Percentiles rank a stretch among this genome's conserved stretches.
phyloP scores from a whole-genome alignment of 2,888 invertebrate genomes.

The Metacarcinus magister region DNA sequence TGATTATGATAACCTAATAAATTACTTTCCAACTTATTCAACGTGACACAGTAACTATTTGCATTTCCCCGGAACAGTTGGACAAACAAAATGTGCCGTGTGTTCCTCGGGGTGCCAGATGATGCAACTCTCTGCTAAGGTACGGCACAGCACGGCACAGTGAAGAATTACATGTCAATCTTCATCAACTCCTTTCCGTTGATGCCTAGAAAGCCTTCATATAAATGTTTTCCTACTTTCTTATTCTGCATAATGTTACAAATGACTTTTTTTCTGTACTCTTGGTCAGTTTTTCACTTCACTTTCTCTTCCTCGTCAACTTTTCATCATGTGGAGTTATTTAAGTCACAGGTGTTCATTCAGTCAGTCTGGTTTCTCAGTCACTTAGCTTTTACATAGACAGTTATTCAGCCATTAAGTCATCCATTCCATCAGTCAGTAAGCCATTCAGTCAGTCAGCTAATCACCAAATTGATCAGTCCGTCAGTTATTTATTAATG shows the following conservation, averaged over 20 bases:
- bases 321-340: too few species aligned
- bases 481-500: neutral
- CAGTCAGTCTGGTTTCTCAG: neutral
- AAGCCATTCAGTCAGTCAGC: neutral
- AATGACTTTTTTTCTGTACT: too few species aligned
- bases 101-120: constrained; percentile 80
- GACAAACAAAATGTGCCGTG: constrained; percentile 72
- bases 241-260: too few species aligned
- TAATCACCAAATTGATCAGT: too few species aligned
- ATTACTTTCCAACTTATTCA: too few species aligned
- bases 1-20: too few species aligned
- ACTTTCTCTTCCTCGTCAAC: too few species aligned
- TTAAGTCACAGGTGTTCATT: too few species aligned
- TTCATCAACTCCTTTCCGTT: neutral
- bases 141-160: neutral
- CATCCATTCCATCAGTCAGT: neutral
- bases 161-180: neutral
- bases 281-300: too few species aligned
- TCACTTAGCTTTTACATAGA: too few species aligned
- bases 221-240: too few species aligned
- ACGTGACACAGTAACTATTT: neutral
- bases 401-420: neutral
- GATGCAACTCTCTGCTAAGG: constrained; percentile 81
- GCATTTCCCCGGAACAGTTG: constrained; percentile 59
- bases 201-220: too few species aligned